These are phyloP conservation scores for Boulengeromyrus knoepffleri DNA, from an alignment of 2,113 vertebrate genomes.

Conservation along the genomic window DNA sequence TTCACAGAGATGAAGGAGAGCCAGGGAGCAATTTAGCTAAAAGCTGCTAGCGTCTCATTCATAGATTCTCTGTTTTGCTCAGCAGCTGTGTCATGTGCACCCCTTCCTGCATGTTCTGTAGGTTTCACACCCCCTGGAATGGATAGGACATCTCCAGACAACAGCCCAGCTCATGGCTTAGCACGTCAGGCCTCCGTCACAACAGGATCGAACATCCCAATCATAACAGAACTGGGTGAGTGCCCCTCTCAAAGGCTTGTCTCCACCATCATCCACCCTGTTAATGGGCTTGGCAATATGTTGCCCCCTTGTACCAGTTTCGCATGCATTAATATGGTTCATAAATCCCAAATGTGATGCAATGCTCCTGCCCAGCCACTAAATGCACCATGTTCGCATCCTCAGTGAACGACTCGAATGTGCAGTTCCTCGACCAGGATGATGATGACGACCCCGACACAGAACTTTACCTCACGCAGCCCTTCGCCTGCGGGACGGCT, in stretches of 20 bases:
- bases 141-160: conserved; percentile 95
- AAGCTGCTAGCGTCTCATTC: background rate
- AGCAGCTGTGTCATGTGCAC: background rate
- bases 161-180: conserved; percentile 92
- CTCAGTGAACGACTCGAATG: conserved; percentile 96
- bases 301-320: background rate
- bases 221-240: conserved; percentile 99
- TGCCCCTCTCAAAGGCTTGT: background rate
- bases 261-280: background rate
- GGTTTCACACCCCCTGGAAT: conserved; percentile 98
- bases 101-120: conserved; percentile 36
- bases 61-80: background rate
- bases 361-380: background rate
- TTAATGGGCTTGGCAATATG: background rate
- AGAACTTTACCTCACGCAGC: conserved; percentile 96
- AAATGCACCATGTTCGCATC: conserved; percentile 30
- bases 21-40: background rate
- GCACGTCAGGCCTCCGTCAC: conserved; percentile 91
- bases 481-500: conserved; percentile 93
- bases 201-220: conserved; percentile 94
- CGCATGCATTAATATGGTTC: background rate
- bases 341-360: background rate
- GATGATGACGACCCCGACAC: conserved; percentile 98
- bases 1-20: conserved; percentile 56
- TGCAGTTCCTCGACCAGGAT: conserved; percentile 99